These are phyloP conservation scores for Nannoperca obscura DNA, from an alignment of 2,797 vertebrate species.

Conservation along the genomic window DNA sequence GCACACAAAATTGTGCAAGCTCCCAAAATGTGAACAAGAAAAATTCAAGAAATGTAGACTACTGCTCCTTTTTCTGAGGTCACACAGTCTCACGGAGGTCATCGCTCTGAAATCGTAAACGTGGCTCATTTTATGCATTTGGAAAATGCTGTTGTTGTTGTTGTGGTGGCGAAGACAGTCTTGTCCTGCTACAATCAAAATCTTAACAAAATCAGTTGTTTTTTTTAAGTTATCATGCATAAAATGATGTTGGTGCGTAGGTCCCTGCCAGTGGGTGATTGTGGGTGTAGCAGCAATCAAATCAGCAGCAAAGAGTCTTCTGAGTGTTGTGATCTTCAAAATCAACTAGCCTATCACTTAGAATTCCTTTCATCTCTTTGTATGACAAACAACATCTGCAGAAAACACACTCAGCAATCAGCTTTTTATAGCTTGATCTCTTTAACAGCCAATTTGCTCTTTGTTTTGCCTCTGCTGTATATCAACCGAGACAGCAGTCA, in stretches of 20 bases:
- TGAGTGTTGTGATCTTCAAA: slow-evolving; percentile 61
- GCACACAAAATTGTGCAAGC: too few relatives aligned
- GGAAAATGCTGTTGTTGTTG: slow-evolving; percentile 1
- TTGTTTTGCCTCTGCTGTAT: slow-evolving; percentile 66
- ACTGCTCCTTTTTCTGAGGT: neutral
- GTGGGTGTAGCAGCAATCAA: slow-evolving; percentile 64
- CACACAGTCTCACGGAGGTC: neutral
- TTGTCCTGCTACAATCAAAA: slow-evolving; percentile 8
- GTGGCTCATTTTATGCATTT: neutral
- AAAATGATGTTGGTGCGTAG: slow-evolving; percentile 21
- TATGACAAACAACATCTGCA: slow-evolving; percentile 69
- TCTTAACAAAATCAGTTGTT: neutral
- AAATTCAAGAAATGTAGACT: neutral
- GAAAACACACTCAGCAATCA: slow-evolving; percentile 77
- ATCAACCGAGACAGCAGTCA: slow-evolving; percentile 63
- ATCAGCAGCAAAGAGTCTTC: slow-evolving; percentile 43
- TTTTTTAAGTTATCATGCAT: slow-evolving; percentile 15
- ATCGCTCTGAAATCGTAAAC: neutral
- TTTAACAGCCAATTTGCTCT: slow-evolving; percentile 73
- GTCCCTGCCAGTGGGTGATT: slow-evolving; percentile 42
- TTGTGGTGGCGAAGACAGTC: neutral
- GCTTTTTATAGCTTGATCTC: slow-evolving; percentile 67
- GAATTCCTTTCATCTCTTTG: slow-evolving; percentile 58
- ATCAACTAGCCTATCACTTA: slow-evolving; percentile 67
- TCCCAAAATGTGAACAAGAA: neutral